Percentiles rank a stretch among this genome's conserved stretches.
Conservation (phyloP, 2,113 vertebrate species). For the Chlorodrepanis virens region DNA sequence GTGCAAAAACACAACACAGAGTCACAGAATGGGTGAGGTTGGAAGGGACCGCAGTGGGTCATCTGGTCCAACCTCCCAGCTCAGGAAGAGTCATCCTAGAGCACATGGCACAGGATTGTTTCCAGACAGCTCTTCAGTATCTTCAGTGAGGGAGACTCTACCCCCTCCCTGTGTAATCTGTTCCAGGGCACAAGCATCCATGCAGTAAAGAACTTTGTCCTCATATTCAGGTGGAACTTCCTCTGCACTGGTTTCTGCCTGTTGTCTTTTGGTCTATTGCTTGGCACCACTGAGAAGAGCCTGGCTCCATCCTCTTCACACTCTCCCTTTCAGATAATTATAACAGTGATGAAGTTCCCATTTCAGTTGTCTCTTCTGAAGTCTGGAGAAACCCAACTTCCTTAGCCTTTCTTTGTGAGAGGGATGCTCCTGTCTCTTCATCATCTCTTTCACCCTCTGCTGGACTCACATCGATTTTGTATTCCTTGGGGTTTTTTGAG, state of each 20-base stretch:
- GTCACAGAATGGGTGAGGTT: neutral
- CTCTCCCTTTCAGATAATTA: neutral
- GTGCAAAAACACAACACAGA: neutral
- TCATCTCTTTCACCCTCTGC: rapidly evolving
- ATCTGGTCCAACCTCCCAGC: too few species aligned
- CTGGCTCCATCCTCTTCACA: neutral
- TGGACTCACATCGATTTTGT: rapidly evolving
- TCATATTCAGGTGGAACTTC: neutral
- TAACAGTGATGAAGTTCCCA: neutral
- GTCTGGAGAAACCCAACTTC: neutral
- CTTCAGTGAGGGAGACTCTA: neutral
- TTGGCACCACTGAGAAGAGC: neutral
- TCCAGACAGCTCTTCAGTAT: neutral
- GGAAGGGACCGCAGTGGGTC: neutral
- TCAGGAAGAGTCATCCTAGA: neutral
- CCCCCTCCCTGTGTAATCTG: neutral
- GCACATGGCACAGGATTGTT: neutral
- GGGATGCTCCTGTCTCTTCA: neutral
- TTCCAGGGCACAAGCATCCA: neutral
- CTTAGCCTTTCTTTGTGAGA: neutral
- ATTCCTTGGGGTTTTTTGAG: neutral
- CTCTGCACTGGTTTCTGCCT: neutral
- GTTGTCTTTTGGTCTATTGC: neutral
- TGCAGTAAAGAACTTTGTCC: neutral
- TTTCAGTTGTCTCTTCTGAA: neutral